Percentiles rank a stretch among this genome's conserved stretches.
phyloP scores from a whole-genome alignment of 2,113 vertebrate species.

The Pseudorhombus dupliciocellatus region DNA sequence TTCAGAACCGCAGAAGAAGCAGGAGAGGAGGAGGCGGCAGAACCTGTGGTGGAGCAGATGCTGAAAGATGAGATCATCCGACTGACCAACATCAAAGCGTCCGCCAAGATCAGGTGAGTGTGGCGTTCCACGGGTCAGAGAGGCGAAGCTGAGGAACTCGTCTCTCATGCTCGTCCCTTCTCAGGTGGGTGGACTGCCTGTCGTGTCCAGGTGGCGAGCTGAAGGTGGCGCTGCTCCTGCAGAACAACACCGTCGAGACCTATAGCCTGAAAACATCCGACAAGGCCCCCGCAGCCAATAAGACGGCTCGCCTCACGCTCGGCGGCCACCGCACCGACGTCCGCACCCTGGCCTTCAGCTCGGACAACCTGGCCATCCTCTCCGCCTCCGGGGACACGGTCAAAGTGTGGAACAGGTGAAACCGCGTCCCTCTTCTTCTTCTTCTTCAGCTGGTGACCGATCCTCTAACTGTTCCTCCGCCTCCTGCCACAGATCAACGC shows the following conservation, averaged over 20 bases:
- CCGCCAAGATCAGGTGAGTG: constrained; percentile 94
- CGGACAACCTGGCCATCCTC: constrained; percentile 94
- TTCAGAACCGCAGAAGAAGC: constrained; percentile 78
- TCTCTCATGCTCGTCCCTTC: neutral
- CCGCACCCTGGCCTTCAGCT: constrained; percentile 94
- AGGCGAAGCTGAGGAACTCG: neutral
- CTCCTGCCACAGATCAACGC: constrained; percentile 81
- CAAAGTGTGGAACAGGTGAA: constrained; percentile 97
- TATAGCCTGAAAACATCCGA: constrained; percentile 80
- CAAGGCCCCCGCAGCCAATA: constrained; percentile 74
- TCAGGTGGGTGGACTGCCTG: constrained; percentile 89
- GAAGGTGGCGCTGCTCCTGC: constrained; percentile 89
- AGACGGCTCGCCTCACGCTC: constrained; percentile 84
- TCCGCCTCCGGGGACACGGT: constrained; percentile 92
- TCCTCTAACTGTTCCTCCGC: constrained; percentile 16
- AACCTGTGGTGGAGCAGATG: constrained; percentile 74
- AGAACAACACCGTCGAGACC: constrained; percentile 91
- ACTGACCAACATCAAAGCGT: constrained; percentile 87
- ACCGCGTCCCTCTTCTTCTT: neutral
- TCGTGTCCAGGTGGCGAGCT: constrained; percentile 86
- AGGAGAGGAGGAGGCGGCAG: constrained; percentile 59
- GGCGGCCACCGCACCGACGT: constrained; percentile 92
- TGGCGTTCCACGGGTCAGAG: neutral
- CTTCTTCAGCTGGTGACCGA: neutral
- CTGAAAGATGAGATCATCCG: constrained; percentile 86